Conservation (phyloP, 2,888 invertebrate genomes). For the Thymelicus acteon region DNA sequence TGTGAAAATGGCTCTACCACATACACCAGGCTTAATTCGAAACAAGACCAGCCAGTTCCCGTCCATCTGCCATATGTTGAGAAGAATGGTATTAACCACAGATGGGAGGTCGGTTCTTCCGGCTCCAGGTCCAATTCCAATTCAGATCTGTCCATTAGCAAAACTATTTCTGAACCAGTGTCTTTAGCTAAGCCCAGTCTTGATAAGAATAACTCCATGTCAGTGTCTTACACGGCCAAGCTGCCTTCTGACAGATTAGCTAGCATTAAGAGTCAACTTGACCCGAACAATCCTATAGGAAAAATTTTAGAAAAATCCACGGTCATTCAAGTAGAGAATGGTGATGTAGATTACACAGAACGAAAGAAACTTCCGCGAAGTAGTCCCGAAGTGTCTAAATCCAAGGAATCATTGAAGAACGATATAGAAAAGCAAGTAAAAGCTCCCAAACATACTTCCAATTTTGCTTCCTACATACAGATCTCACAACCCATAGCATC, state of each 20-base stretch:
- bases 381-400: conserved; percentile 53
- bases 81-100: conserved; percentile 65
- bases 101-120: conserved; percentile 66
- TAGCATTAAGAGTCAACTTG: conserved; percentile 78
- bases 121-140: conserved; percentile 72
- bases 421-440: conserved; percentile 78
- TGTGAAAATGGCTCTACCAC: conserved; percentile 72
- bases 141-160: conserved; percentile 75
- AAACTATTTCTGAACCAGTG: conserved; percentile 76
- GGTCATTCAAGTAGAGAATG: conserved; percentile 77
- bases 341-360: conserved; percentile 63
- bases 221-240: conserved; percentile 68
- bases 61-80: conserved; percentile 75
- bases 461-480: conserved; percentile 86
- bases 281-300: conserved; percentile 81
- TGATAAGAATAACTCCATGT: conserved; percentile 67
- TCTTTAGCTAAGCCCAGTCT: conserved; percentile 64
- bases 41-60: conserved; percentile 77
- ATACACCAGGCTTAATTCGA: conserved; percentile 66
- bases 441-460: conserved; percentile 82
- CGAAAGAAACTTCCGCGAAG: conserved; percentile 52
- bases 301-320: conserved; percentile 82
- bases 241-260: conserved; percentile 73
- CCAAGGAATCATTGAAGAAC: conserved; percentile 63
- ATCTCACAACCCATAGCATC: conserved; percentile 79